phyloP scores from a whole-genome alignment of 2,797 vertebrate genomes.

The Oophaga sylvatica region DNA sequence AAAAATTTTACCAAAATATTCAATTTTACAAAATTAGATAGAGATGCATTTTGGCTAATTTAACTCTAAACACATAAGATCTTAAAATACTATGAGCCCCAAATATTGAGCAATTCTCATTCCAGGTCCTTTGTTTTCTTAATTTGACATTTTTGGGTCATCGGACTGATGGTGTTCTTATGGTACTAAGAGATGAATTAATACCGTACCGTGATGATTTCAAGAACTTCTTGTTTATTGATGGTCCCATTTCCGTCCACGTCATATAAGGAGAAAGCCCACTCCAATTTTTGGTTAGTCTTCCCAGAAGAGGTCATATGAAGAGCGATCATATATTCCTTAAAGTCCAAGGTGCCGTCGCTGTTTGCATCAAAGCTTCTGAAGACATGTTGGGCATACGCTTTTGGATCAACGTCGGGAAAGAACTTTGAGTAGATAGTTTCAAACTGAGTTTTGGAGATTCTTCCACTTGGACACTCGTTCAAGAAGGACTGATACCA shows the following conservation, averaged over 20 bases:
- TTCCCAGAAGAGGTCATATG: slow-evolving; percentile 90
- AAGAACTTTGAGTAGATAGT: slow-evolving; percentile 92
- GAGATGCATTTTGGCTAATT: background rate
- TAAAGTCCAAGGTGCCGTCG: slow-evolving; percentile 90
- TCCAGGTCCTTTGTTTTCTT: background rate
- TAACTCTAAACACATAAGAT: background rate
- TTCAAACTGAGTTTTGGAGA: slow-evolving; percentile 85
- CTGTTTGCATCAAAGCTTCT: slow-evolving; percentile 92
- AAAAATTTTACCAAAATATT: too few relatives aligned
- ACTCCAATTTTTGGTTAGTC: slow-evolving; percentile 88
- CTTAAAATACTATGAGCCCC: background rate
- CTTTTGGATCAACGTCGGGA: slow-evolving; percentile 85
- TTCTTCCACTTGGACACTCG: slow-evolving; percentile 88
- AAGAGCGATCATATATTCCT: slow-evolving; percentile 92
- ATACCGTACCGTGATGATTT: slow-evolving; percentile 85
- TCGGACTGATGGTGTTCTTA: background rate
- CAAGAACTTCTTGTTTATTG: slow-evolving; percentile 88
- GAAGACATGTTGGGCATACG: slow-evolving; percentile 90
- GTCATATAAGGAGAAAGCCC: slow-evolving; percentile 93
- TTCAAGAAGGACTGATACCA: slow-evolving; percentile 92
- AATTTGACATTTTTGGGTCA: background rate
- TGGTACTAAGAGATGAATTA: background rate
- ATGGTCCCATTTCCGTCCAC: slow-evolving; percentile 91
- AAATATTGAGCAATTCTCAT: background rate
- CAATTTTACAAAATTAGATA: too few relatives aligned